phyloP scores from a whole-genome alignment of 1,140 invertebrate genomes.

The Kradibia gibbosae region DNA sequence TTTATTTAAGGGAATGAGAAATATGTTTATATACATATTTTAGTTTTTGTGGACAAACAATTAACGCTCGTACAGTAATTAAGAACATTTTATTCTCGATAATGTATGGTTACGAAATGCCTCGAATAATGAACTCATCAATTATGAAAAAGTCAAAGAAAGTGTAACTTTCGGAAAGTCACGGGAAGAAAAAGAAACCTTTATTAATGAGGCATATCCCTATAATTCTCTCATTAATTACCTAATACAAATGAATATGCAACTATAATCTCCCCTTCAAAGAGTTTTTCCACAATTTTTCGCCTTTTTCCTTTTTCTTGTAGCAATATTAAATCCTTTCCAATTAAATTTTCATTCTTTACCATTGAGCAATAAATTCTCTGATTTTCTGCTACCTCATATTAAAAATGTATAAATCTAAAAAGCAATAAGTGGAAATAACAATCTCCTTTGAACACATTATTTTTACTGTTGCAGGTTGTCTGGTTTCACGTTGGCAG shows the following conservation, averaged over 20 bases:
- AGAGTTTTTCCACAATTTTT: slow-evolving; percentile 43
- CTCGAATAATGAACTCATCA: not conserved
- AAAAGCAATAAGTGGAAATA: not conserved
- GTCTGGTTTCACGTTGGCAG: slow-evolving; percentile 95
- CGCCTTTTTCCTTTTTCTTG: slow-evolving; percentile 27
- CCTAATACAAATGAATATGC: slow-evolving; percentile 42
- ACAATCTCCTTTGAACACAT: not conserved
- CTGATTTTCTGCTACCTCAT: not conserved
- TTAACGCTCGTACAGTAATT: not conserved
- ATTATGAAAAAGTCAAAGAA: slow-evolving; percentile 8
- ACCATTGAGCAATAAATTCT: not conserved
- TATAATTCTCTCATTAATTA: not conserved
- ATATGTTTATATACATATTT: not conserved
- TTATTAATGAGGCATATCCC: not conserved
- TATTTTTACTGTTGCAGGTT: slow-evolving; percentile 77
- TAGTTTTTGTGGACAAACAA: not conserved
- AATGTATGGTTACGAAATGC: not conserved
- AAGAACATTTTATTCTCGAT: not conserved
- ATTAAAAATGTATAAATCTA: not conserved
- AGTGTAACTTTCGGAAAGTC: not conserved
- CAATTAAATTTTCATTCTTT: slow-evolving; percentile 42
- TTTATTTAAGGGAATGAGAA: too few relatives aligned
- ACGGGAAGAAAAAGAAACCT: not conserved
- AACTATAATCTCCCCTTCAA: slow-evolving; percentile 38
- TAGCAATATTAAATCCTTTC: not conserved